Evolutionary conservation across 2,888 invertebrate genomes (phyloP), one percentile per base, ranked within the genome.

Genomic region (Eupithecia vulgata): DNA sequence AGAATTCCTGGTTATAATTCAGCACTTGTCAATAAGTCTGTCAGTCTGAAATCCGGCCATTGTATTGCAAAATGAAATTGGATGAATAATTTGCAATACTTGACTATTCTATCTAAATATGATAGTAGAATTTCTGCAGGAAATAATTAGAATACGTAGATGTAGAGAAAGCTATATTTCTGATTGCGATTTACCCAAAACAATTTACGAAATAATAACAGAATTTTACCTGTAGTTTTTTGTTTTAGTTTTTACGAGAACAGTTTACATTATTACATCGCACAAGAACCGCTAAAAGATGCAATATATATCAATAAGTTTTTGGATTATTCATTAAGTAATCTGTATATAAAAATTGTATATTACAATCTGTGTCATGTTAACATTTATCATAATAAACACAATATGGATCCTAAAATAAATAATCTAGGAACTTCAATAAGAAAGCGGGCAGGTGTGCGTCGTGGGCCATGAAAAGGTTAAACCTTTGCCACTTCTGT

Each of bases 41-140:
- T 75, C 71, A n/a, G 72, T 72, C 35, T 21, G 71, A 67, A 70
- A 25, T 65, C 65, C 59, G 25, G 40, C 21, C 67, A 73, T 72
- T 69, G 75, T 74, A 68, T 68, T 77, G 76, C 73, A 61, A 76
- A 73, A 70, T 79, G 82, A 81, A 80, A 85, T 82, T 83, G 67
- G 75, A 70, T 77, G 72, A 75, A 70, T 76, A 68, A 74, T 70
- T 66, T 72, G 30, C 61, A 52, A 37, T 42, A 42, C 37, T 61
- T 72, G 68, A 57, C 61, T 61, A 61, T 61, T 67, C 52, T 67
- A 67, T 65, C 25, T 40, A 13, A n/a, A 65, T 65, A 35, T 6
- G 3, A 1, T n/a, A 35, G 37, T 37, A 13, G 21, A 37, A 40
- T 13, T 21, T 65, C 25, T 64, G 37, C 30, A 30, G 30, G 6